These are phyloP conservation scores for Micronycteris hirsuta DNA, from an alignment of 2,113 vertebrate species.

Conservation along the genomic window DNA sequence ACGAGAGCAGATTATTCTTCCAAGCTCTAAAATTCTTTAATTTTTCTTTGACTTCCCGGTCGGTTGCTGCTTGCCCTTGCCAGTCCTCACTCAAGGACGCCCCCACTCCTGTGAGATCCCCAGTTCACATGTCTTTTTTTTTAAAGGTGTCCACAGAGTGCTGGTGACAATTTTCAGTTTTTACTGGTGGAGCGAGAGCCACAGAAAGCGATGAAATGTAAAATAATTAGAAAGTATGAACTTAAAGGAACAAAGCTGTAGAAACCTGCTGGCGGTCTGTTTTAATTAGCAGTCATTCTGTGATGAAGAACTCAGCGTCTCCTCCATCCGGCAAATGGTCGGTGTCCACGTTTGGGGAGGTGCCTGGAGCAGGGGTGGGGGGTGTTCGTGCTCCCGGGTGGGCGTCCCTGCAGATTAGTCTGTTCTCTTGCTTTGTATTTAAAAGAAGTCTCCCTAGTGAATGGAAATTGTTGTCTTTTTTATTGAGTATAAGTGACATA, in stretches of 20 bases:
- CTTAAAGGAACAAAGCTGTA: neutral
- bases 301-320: neutral
- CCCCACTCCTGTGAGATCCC: neutral
- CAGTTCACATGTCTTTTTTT: neutral
- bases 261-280: neutral
- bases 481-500: neutral
- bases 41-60: neutral
- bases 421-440: neutral
- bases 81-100: neutral
- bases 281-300: neutral
- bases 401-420: neutral
- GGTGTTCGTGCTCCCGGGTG: neutral
- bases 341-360: neutral
- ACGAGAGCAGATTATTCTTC: constrained; percentile 44
- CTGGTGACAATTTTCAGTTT: neutral
- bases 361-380: no score
- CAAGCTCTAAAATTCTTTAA: neutral
- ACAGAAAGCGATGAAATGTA: neutral
- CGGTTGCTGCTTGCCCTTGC: neutral
- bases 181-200: neutral
- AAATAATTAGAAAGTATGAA: neutral
- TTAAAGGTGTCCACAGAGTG: neutral
- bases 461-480: neutral
- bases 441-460: neutral
- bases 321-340: neutral